These are phyloP conservation scores for Cerastis leucographa DNA, from an alignment of 2,888 invertebrate genomes.

Conservation along the genomic window DNA sequence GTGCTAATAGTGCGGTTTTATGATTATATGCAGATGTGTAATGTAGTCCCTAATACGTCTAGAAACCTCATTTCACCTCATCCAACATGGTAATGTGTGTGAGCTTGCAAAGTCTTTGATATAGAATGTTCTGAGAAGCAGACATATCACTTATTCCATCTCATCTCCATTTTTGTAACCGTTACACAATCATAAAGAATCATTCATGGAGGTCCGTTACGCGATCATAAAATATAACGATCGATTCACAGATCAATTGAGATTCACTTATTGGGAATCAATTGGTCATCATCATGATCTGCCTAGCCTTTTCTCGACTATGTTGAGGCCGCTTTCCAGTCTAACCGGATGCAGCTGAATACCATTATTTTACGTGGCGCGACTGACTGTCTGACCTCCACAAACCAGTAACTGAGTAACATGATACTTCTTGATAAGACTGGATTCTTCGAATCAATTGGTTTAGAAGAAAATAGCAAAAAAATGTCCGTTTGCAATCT, in stretches of 20 bases:
- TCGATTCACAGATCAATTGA: conserved; percentile 34
- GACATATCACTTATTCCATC: background rate
- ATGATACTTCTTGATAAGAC: background rate
- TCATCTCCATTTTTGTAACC: conserved; percentile 16
- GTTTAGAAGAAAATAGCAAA: background rate
- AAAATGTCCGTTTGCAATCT: background rate
- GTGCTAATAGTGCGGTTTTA: conserved; percentile 55
- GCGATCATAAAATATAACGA: conserved; percentile 32
- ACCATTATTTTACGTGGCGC: background rate
- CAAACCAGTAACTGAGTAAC: background rate
- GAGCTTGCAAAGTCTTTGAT: conserved; percentile 12
- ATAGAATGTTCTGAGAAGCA: background rate
- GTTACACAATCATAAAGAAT: conserved; percentile 34
- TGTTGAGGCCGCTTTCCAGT: background rate
- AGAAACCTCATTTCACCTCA: conserved; percentile 44
- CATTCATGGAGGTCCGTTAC: conserved; percentile 17
- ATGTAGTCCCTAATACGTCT: conserved; percentile 52
- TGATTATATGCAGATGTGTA: conserved; percentile 61
- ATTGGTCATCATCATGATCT: conserved; percentile 4
- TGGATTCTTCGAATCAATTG: background rate
- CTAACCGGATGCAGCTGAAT: background rate
- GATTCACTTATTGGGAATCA: conserved; percentile 23
- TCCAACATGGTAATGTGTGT: conserved; percentile 19
- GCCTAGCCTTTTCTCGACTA: background rate
- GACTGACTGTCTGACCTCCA: background rate